These are phyloP conservation scores for Hemiprocne comata DNA, from an alignment of 2,113 vertebrate genomes.

Conservation along the genomic window DNA sequence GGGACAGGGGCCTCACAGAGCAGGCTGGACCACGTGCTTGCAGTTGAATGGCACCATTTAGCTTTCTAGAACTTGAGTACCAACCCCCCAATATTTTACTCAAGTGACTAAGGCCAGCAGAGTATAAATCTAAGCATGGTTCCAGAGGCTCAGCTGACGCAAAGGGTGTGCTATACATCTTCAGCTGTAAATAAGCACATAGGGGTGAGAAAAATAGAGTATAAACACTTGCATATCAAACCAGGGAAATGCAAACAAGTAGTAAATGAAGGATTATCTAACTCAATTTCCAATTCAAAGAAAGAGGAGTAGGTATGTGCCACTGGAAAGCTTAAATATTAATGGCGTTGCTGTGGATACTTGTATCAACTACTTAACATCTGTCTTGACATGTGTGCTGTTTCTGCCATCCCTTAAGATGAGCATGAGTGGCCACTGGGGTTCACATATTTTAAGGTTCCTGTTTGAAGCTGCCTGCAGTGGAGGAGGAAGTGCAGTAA, in stretches of 20 bases:
- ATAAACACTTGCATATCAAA: background rate
- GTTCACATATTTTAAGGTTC: background rate
- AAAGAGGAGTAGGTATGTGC: constrained; percentile 38
- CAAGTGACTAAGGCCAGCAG: background rate
- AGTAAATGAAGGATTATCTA: constrained; percentile 51
- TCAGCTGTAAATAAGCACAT: background rate
- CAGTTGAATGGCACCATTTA: accelerated
- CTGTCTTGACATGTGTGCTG: constrained; percentile 28
- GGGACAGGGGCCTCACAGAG: background rate
- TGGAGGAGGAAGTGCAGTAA: background rate
- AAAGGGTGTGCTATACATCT: background rate
- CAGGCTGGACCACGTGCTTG: background rate
- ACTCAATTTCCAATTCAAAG: constrained; percentile 63
- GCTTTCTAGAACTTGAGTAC: background rate
- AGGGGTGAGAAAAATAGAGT: background rate
- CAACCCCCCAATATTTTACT: background rate
- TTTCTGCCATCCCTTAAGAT: background rate
- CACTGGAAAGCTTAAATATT: constrained; percentile 59
- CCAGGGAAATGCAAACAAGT: constrained; percentile 56
- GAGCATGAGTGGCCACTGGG: background rate
- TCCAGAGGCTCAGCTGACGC: background rate
- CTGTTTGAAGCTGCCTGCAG: background rate
- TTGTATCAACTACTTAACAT: constrained; percentile 37
- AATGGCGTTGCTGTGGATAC: constrained; percentile 34
- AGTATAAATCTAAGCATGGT: background rate